Conservation (phyloP, 1,140 invertebrate genomes). For the Meloidogyne floridensis region DNA sequence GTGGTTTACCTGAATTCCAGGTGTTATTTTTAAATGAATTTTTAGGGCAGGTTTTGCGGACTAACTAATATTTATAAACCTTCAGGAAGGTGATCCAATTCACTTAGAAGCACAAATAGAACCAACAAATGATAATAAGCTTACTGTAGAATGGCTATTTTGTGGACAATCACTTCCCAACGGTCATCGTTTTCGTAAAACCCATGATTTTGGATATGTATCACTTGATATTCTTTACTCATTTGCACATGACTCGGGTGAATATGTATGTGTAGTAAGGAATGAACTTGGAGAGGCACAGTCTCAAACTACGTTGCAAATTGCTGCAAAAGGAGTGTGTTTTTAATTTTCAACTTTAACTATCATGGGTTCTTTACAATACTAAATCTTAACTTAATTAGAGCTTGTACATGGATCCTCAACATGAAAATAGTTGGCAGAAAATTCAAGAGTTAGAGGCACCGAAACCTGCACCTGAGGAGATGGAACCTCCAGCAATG, state of each 20-base stretch:
- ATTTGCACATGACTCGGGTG: slow-evolving; percentile 80
- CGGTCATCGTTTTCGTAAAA: slow-evolving; percentile 82
- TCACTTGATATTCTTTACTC: slow-evolving; percentile 83
- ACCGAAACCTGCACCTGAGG: slow-evolving; percentile 39
- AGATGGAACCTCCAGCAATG: slow-evolving; percentile 66
- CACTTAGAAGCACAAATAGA: slow-evolving; percentile 92
- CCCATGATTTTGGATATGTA: slow-evolving; percentile 83
- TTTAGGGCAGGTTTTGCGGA: not conserved
- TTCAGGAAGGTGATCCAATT: slow-evolving; percentile 80
- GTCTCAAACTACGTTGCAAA: slow-evolving; percentile 68
- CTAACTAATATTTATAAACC: not conserved
- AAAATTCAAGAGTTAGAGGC: slow-evolving; percentile 75
- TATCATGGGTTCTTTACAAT: not conserved
- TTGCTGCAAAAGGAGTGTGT: slow-evolving; percentile 46
- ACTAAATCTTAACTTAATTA: not conserved
- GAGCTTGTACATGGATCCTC: slow-evolving; percentile 80
- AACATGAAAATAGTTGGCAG: slow-evolving; percentile 87
- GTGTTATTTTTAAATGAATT: not conserved
- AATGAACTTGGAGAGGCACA: slow-evolving; percentile 72
- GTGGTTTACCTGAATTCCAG: slow-evolving; percentile 46
- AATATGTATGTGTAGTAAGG: slow-evolving; percentile 76
- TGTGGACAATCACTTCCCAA: slow-evolving; percentile 84
- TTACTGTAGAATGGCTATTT: slow-evolving; percentile 89
- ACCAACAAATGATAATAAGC: slow-evolving; percentile 89
- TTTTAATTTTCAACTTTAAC: not conserved